A percentile compares a stretch with the other conserved stretches of the same genome.
These are phyloP conservation scores for Festucalex cinctus DNA, from an alignment of 2,113 vertebrate genomes.

Conservation along the genomic window DNA sequence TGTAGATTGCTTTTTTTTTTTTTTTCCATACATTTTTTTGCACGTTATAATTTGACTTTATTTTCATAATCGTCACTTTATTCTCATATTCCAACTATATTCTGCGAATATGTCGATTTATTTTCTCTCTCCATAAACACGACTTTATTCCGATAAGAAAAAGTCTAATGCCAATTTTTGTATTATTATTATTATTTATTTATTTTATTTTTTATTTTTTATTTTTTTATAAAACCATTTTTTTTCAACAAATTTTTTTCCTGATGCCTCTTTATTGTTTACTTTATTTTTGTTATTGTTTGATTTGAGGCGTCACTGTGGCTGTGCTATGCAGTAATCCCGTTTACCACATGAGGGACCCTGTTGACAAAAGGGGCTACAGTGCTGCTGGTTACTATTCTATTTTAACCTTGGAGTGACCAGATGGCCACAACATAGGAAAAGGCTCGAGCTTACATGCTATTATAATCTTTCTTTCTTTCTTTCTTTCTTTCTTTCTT, in stretches of 20 bases:
- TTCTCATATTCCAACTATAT: neutral
- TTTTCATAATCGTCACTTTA: neutral
- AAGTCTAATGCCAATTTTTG: too few species aligned
- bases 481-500: neutral
- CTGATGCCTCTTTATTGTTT: too few species aligned
- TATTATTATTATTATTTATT: too few species aligned
- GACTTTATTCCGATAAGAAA: too few species aligned
- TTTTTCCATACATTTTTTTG: too few species aligned
- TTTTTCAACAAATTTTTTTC: too few species aligned
- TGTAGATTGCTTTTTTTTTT: too few species aligned
- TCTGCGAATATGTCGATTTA: neutral
- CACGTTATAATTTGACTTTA: neutral
- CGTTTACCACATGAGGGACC: conserved; percentile 51
- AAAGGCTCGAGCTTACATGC: neutral
- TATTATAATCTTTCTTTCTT: neutral
- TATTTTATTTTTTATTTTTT: too few species aligned
- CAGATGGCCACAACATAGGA: neutral
- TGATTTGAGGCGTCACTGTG: neutral
- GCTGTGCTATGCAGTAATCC: conserved; percentile 38
- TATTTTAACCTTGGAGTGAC: neutral
- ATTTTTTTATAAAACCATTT: too few species aligned
- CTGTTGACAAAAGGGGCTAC: conserved; percentile 11
- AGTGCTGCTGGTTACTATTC: neutral
- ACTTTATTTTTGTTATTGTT: too few species aligned
- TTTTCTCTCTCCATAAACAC: too few species aligned